Percentiles rank a stretch among this genome's conserved stretches.
phyloP scores from a whole-genome alignment of 1,140 invertebrate genomes.

The Dufourea novaeangliae region DNA sequence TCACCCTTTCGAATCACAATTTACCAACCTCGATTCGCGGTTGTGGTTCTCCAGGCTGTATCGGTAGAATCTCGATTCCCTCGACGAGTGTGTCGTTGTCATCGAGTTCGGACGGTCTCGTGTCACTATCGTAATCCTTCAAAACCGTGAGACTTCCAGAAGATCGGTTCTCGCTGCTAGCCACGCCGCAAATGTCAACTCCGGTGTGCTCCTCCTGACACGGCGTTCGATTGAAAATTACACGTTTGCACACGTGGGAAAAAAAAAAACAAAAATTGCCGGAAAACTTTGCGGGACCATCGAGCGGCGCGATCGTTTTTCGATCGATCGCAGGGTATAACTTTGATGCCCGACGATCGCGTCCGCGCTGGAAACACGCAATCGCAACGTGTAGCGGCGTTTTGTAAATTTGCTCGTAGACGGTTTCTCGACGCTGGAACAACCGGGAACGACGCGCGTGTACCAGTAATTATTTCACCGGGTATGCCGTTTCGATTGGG shows the following conservation, averaged over 20 bases:
- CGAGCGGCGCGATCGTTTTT: background rate
- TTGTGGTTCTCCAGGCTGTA: background rate
- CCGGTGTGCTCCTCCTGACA: constrained; percentile 7
- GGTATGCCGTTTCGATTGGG: constrained; percentile 10
- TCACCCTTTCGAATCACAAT: background rate
- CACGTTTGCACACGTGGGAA: background rate
- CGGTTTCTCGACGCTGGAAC: background rate
- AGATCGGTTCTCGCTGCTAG: constrained; percentile 13
- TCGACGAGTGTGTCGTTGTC: background rate
- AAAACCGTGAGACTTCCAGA: constrained; percentile 5
- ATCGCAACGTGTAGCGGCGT: background rate
- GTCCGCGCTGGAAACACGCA: background rate
- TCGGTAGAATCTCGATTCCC: constrained; percentile 22
- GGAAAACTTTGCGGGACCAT: background rate
- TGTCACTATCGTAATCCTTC: constrained; percentile 33
- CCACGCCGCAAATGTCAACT: constrained; percentile 2
- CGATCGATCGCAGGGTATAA: constrained; percentile 19
- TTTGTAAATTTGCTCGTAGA: constrained; percentile 42
- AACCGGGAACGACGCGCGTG: constrained; percentile 1
- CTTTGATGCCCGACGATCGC: background rate
- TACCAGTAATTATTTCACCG: constrained; percentile 28
- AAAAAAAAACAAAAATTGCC: background rate
- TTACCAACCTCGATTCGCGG: constrained; percentile 13
- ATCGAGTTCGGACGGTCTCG: background rate
- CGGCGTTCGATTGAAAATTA: constrained; percentile 29